These are phyloP conservation scores for Nesogale talazaci DNA, from an alignment of 2,113 vertebrate species.

Conservation along the genomic window DNA sequence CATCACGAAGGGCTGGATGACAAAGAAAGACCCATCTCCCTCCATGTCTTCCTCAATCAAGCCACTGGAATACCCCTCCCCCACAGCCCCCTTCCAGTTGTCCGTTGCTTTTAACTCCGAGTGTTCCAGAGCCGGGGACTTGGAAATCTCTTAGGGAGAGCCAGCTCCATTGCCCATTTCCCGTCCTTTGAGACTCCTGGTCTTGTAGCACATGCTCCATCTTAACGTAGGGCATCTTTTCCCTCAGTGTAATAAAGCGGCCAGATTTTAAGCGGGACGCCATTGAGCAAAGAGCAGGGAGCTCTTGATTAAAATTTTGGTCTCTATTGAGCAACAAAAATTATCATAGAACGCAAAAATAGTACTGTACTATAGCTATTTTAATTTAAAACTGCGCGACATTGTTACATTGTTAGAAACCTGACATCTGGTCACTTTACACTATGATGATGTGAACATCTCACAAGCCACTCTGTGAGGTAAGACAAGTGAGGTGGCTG, in stretches of 20 bases:
- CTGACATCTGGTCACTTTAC: too few species aligned
- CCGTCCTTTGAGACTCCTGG: neutral
- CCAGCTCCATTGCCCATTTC: neutral
- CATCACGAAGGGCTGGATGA: neutral
- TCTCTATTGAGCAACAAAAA: too few species aligned
- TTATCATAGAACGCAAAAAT: too few species aligned
- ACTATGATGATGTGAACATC: neutral
- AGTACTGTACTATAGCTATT: too few species aligned
- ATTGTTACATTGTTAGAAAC: too few species aligned
- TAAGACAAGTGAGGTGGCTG: neutral
- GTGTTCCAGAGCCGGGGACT: slow-evolving; percentile 21
- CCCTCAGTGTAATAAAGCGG: too few species aligned
- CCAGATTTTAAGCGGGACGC: too few species aligned
- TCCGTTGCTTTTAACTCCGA: slow-evolving; percentile 68
- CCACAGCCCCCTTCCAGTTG: neutral
- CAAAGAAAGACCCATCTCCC: neutral
- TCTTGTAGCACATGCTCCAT: neutral
- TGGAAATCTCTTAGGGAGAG: neutral
- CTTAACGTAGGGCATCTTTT: neutral
- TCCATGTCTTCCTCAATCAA: neutral
- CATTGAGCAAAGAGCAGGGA: too few species aligned
- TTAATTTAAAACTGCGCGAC: too few species aligned
- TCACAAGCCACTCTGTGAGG: neutral
- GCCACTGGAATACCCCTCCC: slow-evolving; percentile 28
- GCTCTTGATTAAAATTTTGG: too few species aligned